phyloP scores from a whole-genome alignment of 1,140 invertebrate genomes.

The Drosophila elegans region DNA sequence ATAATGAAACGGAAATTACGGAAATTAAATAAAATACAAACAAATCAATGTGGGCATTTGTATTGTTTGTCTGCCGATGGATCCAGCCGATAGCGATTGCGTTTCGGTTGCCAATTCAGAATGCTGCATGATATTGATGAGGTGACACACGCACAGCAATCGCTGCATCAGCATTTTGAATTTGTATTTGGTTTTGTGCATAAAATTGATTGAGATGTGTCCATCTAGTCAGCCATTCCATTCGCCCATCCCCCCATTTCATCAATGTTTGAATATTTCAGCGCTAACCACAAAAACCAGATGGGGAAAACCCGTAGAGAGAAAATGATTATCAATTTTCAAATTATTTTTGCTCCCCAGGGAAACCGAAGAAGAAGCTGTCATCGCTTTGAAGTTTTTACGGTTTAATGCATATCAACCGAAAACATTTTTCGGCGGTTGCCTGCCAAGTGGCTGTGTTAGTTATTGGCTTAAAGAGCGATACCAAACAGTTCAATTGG shows the following conservation, averaged over 20 bases:
- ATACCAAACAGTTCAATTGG: background rate
- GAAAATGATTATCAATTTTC: constrained; percentile 49
- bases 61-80: constrained; percentile 71
- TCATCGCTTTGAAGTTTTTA: constrained; percentile 31
- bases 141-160: constrained; percentile 42
- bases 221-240: constrained; percentile 9
- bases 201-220: constrained; percentile 49
- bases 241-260: too few species aligned
- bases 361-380: constrained; percentile 8
- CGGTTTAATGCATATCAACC: constrained; percentile 21
- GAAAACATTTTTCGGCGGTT: constrained; percentile 5
- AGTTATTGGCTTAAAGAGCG: background rate
- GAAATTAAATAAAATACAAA: constrained; percentile 83
- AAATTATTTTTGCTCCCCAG: constrained; percentile 36
- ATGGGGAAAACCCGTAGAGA: constrained; percentile 21
- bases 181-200: constrained; percentile 38
- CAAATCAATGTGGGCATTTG: constrained; percentile 80
- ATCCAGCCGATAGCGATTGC: constrained; percentile 29
- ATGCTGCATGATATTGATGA: constrained; percentile 34
- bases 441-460: background rate
- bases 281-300: constrained; percentile 17
- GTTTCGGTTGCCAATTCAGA: constrained; percentile 15
- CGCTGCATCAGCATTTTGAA: constrained; percentile 40
- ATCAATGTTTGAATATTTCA: constrained; percentile 28
- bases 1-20: constrained; percentile 83